Evolutionary conservation across 2,113 vertebrate genomes (phyloP).

Genomic region (Xiphophorus maculatus): DNA sequence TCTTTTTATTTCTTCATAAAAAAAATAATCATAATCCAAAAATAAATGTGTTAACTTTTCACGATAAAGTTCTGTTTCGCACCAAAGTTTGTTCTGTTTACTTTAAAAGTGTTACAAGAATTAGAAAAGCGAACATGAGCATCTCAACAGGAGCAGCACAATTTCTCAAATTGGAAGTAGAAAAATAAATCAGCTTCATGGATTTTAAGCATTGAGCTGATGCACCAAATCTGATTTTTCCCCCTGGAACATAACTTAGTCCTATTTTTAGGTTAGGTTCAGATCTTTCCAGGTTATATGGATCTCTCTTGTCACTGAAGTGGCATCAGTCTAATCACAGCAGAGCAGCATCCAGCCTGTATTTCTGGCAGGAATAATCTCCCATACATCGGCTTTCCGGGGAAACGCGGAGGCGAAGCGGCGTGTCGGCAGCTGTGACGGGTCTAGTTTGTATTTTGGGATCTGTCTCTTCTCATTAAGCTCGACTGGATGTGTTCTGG

Average conservation of each 20-base stretch:
- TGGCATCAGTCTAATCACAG: neutral
- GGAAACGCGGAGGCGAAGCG: neutral
- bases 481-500: neutral
- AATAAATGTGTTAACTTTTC: neutral
- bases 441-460: conserved; percentile 23
- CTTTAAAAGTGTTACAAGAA: no score
- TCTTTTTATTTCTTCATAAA: no score
- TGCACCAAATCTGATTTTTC: neutral
- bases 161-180: no score
- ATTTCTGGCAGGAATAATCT: neutral
- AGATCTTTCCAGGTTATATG: neutral
- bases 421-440: neutral
- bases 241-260: neutral
- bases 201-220: neutral
- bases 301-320: neutral
- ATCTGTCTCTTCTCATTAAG: conserved; percentile 30
- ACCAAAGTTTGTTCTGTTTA: no score
- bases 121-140: no score
- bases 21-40: neutral
- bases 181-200: no score
- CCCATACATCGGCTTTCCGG: neutral
- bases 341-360: neutral
- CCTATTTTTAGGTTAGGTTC: neutral
- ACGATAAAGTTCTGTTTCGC: no score
- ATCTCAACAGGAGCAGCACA: no score